A percentile compares a stretch with the other conserved stretches of the same genome.
phyloP scores from a whole-genome alignment of 2,888 invertebrate species.

The Dynastes grantii region DNA sequence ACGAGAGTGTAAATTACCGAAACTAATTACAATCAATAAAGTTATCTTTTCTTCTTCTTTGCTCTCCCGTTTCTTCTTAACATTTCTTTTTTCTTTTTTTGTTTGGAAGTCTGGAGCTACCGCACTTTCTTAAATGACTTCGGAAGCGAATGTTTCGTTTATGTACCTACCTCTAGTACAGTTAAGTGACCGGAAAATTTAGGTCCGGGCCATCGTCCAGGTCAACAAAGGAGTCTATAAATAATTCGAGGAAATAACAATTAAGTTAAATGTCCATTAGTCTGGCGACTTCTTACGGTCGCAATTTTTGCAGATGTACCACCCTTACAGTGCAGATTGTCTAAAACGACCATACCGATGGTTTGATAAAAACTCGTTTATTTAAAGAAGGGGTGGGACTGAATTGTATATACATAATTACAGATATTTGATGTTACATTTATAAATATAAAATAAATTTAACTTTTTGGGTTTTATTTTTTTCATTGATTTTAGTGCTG shows the following conservation, averaged over 20 bases:
- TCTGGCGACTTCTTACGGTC: constrained; percentile 7
- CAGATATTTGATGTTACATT: too few relatives aligned
- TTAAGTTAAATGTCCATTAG: constrained; percentile 25
- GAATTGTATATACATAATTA: too few relatives aligned
- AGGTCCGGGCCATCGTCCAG: constrained; percentile 2
- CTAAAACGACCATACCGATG: neutral
- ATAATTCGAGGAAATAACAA: constrained; percentile 38
- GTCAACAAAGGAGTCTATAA: constrained; percentile 27
- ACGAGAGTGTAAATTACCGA: neutral
- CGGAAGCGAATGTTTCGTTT: constrained; percentile 4
- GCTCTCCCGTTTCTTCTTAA: neutral
- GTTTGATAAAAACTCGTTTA: too few relatives aligned
- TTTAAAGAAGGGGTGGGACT: too few relatives aligned
- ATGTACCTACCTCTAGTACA: neutral
- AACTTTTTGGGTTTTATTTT: too few relatives aligned
- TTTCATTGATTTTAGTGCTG: too few relatives aligned
- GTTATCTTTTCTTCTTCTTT: neutral
- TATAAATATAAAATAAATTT: too few relatives aligned
- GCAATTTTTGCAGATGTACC: constrained; percentile 22
- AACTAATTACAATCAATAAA: constrained; percentile 5
- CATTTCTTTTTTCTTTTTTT: neutral
- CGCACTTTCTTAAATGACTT: constrained; percentile 15
- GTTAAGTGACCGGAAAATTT: constrained; percentile 17
- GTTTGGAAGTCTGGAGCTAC: neutral
- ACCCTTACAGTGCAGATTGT: neutral